Evolutionary conservation across 2,888 invertebrate genomes (phyloP).

Genomic region (Myathropa florea): DNA sequence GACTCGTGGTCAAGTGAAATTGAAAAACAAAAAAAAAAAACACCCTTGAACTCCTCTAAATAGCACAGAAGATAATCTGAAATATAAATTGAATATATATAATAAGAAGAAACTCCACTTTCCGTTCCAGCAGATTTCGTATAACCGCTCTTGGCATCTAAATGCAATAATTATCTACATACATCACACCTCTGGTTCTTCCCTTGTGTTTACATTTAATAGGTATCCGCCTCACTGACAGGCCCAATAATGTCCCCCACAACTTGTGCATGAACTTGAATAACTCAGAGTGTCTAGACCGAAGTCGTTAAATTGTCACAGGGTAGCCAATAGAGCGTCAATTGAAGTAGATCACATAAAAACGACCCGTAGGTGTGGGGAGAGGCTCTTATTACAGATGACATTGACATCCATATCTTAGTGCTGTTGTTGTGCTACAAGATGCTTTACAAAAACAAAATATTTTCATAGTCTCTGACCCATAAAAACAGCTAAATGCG

Average conservation of each 20-base stretch:
- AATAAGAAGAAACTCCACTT: not conserved
- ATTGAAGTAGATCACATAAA: not conserved
- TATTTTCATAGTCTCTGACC: not conserved
- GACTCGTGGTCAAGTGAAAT: not conserved
- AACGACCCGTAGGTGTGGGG: not conserved
- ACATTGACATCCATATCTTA: not conserved
- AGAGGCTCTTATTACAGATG: not conserved
- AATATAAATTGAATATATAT: not conserved
- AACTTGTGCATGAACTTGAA: not conserved
- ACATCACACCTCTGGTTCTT: not conserved
- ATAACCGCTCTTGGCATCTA: not conserved
- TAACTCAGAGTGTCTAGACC: constrained; percentile 1
- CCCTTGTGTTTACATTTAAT: not conserved
- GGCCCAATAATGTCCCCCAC: not conserved
- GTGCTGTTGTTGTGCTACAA: not conserved
- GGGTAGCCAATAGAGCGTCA: not conserved
- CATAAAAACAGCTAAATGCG: not conserved
- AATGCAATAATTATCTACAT: not conserved
- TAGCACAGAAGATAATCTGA: not conserved
- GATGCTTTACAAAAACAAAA: not conserved
- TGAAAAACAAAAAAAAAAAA: not conserved
- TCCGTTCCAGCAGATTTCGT: not conserved
- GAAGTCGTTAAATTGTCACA: not conserved
- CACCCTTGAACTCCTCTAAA: not conserved
- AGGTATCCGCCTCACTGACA: not conserved